Evolutionary conservation across 1,140 invertebrate species (phyloP).

Genomic region (Drosophila repletoides): DNA sequence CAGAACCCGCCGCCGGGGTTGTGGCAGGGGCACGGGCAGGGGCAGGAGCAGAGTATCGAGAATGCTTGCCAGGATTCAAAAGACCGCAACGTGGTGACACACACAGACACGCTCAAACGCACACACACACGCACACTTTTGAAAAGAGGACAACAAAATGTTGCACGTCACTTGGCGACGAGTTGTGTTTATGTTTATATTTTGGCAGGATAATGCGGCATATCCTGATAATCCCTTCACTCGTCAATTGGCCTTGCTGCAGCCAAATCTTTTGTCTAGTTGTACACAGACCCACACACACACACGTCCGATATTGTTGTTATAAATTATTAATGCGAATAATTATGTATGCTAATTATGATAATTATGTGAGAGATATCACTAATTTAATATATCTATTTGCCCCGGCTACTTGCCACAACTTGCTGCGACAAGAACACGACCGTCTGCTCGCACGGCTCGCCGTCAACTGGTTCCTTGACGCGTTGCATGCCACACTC

Average conservation of each 20-base stretch:
- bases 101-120: slow-evolving; percentile 4
- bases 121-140: background rate
- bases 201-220: slow-evolving; percentile 48
- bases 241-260: background rate
- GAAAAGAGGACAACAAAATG: slow-evolving; percentile 18
- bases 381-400: too few relatives aligned
- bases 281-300: background rate
- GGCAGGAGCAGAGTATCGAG: background rate
- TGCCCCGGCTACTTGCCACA: background rate
- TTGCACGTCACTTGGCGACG: slow-evolving; percentile 56
- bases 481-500: slow-evolving; percentile 60
- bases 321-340: background rate
- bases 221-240: slow-evolving; percentile 29
- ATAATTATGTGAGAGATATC: slow-evolving; percentile 4
- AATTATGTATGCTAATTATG: background rate
- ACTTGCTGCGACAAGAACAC: slow-evolving; percentile 61
- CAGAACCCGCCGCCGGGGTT: background rate
- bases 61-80: slow-evolving; percentile 10
- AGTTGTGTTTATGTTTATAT: slow-evolving; percentile 22
- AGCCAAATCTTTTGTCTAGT: slow-evolving; percentile 9
- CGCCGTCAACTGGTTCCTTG: slow-evolving; percentile 77
- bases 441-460: slow-evolving; percentile 80
- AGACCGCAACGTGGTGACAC: slow-evolving; percentile 42
- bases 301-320: background rate
- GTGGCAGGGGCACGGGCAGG: too few relatives aligned